Conservation (phyloP, 2,113 vertebrate genomes). For the Fulmarus glacialis region DNA sequence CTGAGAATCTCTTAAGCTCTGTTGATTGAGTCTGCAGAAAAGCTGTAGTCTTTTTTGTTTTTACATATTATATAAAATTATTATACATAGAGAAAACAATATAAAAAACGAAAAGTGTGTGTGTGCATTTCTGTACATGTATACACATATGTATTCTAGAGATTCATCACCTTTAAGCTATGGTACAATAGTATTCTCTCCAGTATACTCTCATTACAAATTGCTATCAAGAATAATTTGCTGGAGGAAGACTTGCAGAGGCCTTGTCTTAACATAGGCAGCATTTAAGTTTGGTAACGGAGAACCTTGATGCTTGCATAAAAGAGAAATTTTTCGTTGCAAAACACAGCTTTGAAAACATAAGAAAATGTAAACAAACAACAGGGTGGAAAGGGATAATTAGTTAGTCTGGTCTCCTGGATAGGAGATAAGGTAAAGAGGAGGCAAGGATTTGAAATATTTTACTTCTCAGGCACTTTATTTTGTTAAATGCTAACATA, state of each 20-base stretch:
- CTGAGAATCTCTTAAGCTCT: not conserved
- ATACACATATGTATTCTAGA: not conserved
- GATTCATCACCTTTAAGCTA: not conserved
- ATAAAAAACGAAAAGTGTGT: not conserved
- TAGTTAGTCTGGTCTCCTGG: not conserved
- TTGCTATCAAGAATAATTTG: not conserved
- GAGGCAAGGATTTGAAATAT: not conserved
- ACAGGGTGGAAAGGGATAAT: not conserved
- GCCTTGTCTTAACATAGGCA: not conserved
- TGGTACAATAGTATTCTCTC: not conserved
- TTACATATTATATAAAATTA: not conserved
- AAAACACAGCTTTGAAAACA: not conserved
- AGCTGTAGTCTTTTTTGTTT: not conserved
- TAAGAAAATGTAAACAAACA: not conserved
- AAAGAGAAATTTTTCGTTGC: not conserved
- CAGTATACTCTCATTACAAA: not conserved
- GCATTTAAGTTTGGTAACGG: not conserved
- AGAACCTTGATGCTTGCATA: not conserved
- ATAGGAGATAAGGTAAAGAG: not conserved
- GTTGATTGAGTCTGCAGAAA: not conserved
- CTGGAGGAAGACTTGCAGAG: not conserved
- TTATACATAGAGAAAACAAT: not conserved
- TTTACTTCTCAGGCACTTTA: not conserved
- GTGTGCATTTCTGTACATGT: not conserved
- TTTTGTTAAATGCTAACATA: not conserved